phyloP scores from a whole-genome alignment of 2,888 invertebrate genomes.

The Drosophila neonasuta region DNA sequence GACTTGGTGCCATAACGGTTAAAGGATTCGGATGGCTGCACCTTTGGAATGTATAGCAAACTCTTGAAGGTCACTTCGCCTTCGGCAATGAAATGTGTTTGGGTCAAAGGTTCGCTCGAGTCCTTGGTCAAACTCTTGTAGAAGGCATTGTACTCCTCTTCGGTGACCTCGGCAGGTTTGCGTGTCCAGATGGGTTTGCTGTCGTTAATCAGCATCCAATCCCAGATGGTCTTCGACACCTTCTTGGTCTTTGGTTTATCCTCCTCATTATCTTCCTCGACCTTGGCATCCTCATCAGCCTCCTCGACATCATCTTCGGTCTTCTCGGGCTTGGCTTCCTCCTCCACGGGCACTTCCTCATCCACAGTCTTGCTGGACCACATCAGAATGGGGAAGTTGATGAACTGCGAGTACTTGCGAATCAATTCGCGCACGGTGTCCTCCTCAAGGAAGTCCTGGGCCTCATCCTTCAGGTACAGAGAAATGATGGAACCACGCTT shows the following conservation, averaged over 20 bases:
- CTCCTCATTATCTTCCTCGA: slow-evolving; percentile 85
- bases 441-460: slow-evolving; percentile 96
- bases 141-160: slow-evolving; percentile 96
- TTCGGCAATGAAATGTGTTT: slow-evolving; percentile 97
- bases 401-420: slow-evolving; percentile 99
- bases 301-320: slow-evolving; percentile 84
- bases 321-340: slow-evolving; percentile 82
- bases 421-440: slow-evolving; percentile 95
- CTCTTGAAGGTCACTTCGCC: slow-evolving; percentile 99
- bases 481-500: slow-evolving; percentile 94
- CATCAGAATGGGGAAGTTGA: slow-evolving; percentile 98
- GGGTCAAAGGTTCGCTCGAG: slow-evolving; percentile 90
- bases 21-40: slow-evolving; percentile 96
- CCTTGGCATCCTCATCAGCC: slow-evolving; percentile 83
- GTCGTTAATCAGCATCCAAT: slow-evolving; percentile 98
- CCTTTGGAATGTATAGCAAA: slow-evolving; percentile 95
- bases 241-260: slow-evolving; percentile 92
- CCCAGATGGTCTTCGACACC: slow-evolving; percentile 97
- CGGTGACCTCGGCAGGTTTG: slow-evolving; percentile 91
- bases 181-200: slow-evolving; percentile 99
- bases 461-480: slow-evolving; percentile 97
- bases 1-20: slow-evolving; percentile 97
- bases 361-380: slow-evolving; percentile 92
- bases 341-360: slow-evolving; percentile 87
- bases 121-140: slow-evolving; percentile 98